phyloP scores from a whole-genome alignment of 2,888 invertebrate genomes.

The Acronicta aceris region DNA sequence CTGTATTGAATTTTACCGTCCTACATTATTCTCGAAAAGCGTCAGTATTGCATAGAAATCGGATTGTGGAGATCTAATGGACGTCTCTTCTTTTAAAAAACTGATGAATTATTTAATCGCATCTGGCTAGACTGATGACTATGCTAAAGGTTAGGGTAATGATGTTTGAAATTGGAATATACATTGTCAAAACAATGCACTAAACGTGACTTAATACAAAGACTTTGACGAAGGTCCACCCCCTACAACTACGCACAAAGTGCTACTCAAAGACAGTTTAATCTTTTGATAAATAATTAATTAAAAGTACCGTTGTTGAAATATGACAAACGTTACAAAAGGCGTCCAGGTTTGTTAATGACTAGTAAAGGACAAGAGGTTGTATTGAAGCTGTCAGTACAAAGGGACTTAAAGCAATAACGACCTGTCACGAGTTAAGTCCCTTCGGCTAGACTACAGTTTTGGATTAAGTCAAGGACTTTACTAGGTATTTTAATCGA shows the following conservation, averaged over 20 bases:
- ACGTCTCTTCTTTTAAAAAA: no score
- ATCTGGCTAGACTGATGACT: no score
- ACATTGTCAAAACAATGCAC: no score
- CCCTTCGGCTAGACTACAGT: slow-evolving; percentile 8
- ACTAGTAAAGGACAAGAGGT: slow-evolving; percentile 12
- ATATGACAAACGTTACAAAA: slow-evolving; percentile 15
- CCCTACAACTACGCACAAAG: neutral
- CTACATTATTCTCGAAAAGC: neutral
- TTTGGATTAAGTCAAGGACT: slow-evolving; percentile 15
- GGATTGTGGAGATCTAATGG: no score
- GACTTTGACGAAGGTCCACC: no score
- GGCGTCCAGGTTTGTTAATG: slow-evolving; percentile 9
- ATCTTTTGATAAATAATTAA: slow-evolving; percentile 20
- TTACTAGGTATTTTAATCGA: slow-evolving; percentile 21
- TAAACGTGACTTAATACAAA: no score
- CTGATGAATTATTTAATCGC: no score
- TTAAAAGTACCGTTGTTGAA: slow-evolving; percentile 16
- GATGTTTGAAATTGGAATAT: no score
- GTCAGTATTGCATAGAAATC: no score
- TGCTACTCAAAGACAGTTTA: slow-evolving; percentile 5
- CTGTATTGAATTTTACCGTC: neutral
- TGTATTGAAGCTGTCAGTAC: slow-evolving; percentile 21
- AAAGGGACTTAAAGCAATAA: slow-evolving; percentile 15
- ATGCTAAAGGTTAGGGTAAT: no score
- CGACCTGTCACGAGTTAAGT: slow-evolving; percentile 11